Conservation (phyloP, 2,888 invertebrate genomes). For the Hydriomena furcata region DNA sequence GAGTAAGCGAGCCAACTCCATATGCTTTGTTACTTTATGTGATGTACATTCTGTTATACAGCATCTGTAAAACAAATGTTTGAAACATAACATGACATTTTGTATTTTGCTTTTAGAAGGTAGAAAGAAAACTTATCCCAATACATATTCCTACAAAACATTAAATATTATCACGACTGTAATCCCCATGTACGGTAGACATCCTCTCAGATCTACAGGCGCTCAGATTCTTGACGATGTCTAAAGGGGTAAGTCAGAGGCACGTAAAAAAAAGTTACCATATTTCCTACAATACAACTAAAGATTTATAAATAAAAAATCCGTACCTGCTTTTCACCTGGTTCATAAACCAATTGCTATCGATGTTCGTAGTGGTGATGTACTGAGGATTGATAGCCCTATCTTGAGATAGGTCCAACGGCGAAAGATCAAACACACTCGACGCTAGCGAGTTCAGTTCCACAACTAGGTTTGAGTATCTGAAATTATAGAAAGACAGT, state of each 20-base stretch:
- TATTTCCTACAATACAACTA: too few relatives aligned
- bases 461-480: slow-evolving; percentile 82
- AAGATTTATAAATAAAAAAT: too few relatives aligned
- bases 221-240: too few relatives aligned
- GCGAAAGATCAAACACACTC: slow-evolving; percentile 85
- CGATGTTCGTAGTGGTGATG: slow-evolving; percentile 82
- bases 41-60: slow-evolving; percentile 56
- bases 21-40: slow-evolving; percentile 60
- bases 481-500: slow-evolving; percentile 47
- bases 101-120: too few relatives aligned
- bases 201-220: too few relatives aligned
- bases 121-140: too few relatives aligned
- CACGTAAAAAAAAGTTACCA: too few relatives aligned
- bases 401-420: slow-evolving; percentile 84
- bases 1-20: slow-evolving; percentile 61
- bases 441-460: slow-evolving; percentile 86
- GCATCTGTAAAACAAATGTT: slow-evolving; percentile 54
- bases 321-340: slow-evolving; percentile 84
- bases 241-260: too few relatives aligned
- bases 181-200: too few relatives aligned
- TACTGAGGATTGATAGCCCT: slow-evolving; percentile 84
- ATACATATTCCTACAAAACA: too few relatives aligned
- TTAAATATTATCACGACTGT: too few relatives aligned
- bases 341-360: slow-evolving; percentile 85
- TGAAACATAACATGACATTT: background rate